phyloP scores from a whole-genome alignment of 1,140 invertebrate genomes.

The Drosophila guanche region DNA sequence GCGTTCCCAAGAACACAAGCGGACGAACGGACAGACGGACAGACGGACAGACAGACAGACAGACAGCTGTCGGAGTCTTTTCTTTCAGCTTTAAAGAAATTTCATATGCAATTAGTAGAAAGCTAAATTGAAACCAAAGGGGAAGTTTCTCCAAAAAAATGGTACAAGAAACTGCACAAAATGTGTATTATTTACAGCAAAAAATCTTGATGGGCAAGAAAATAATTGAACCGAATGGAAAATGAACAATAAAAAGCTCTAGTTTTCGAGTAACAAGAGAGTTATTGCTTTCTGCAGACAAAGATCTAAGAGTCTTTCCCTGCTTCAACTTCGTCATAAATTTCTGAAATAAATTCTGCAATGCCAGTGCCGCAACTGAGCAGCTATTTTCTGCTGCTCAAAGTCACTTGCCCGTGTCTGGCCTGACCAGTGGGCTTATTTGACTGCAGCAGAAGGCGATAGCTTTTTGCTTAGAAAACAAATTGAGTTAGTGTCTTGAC shows the following conservation, averaged over 20 bases:
- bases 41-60: conserved; percentile 34
- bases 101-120: conserved; percentile 40
- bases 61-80: conserved; percentile 35
- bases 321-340: too few relatives aligned
- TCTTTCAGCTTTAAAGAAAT: conserved; percentile 22
- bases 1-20: conserved; percentile 10
- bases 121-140: conserved; percentile 8
- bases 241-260: neutral
- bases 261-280: too few relatives aligned
- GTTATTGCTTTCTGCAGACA: too few relatives aligned
- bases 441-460: conserved; percentile 25
- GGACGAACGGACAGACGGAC: conserved; percentile 2
- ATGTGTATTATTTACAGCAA: conserved; percentile 10
- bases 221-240: neutral
- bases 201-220: neutral
- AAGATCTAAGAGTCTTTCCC: too few relatives aligned
- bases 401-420: neutral
- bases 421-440: neutral
- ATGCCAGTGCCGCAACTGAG: too few relatives aligned
- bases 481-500: conserved; percentile 74
- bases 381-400: too few relatives aligned
- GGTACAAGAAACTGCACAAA: conserved; percentile 37
- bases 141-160: conserved; percentile 4
- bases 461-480: conserved; percentile 53
- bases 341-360: too few relatives aligned